These are phyloP conservation scores for Eriocheir sinensis DNA, from an alignment of 1,140 invertebrate genomes.

Conservation along the genomic window DNA sequence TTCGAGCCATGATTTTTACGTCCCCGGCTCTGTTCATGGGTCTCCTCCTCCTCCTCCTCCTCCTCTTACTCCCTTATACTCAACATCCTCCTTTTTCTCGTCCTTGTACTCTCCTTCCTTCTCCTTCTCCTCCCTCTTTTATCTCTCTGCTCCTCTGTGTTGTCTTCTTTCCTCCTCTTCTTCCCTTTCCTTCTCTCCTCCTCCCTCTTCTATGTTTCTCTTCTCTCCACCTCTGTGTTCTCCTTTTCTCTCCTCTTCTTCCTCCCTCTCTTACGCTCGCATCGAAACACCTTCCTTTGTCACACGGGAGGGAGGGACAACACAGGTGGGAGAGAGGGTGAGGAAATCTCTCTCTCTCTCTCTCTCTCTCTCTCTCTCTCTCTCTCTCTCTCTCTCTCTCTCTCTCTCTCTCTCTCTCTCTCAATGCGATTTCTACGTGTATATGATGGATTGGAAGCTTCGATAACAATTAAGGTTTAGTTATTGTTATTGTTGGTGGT, in stretches of 20 bases:
- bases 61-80: too few relatives aligned
- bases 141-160: not conserved
- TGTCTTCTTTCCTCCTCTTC: not conserved
- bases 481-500: not conserved
- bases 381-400: slow-evolving; percentile 50
- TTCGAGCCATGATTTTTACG: not conserved
- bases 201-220: not conserved
- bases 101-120: not conserved
- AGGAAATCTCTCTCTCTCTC: not conserved
- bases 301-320: not conserved
- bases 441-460: not conserved
- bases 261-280: not conserved
- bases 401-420: not conserved
- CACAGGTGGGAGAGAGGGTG: not conserved
- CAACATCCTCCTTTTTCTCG: not conserved
- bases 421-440: not conserved
- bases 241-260: not conserved
- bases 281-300: not conserved
- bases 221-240: not conserved
- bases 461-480: not conserved
- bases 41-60: slow-evolving; percentile 2
- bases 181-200: not conserved
- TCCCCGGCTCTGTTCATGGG: not conserved
- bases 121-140: not conserved
- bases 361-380: not conserved